Percentiles rank a stretch among this genome's conserved stretches.
Conservation (phyloP, 92 coral and sea anemone species). For the Micromussa lordhowensis region DNA sequence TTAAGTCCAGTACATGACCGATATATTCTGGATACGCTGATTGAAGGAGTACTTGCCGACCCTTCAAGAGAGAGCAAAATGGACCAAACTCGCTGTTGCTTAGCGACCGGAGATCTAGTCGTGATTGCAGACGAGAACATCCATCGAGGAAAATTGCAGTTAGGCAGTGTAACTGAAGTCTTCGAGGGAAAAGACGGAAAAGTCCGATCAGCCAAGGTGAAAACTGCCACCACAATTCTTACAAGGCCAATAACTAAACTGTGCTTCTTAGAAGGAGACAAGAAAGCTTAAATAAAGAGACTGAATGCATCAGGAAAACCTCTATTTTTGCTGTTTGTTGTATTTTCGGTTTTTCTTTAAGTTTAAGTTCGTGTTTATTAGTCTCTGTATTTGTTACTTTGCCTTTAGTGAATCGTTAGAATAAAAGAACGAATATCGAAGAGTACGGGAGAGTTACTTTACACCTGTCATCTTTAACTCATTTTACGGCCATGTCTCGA, state of each 20-base stretch:
- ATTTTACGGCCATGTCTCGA: no score
- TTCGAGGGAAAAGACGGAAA: not conserved
- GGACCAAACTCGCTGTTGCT: conserved; percentile 3
- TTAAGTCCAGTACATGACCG: conserved; percentile 16
- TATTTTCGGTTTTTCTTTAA: no score
- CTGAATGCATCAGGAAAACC: no score
- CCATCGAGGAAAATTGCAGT: not conserved
- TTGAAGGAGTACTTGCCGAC: conserved; percentile 20
- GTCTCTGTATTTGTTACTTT: no score
- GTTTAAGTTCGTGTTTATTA: no score
- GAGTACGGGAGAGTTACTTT: no score
- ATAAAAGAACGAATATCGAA: no score
- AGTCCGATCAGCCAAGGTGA: conserved; percentile 2
- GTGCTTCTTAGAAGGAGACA: not conserved
- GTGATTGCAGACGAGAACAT: not conserved
- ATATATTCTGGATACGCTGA: conserved; percentile 40
- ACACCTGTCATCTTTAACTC: no score
- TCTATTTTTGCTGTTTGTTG: no score
- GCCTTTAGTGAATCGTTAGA: no score
- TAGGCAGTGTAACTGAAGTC: not conserved
- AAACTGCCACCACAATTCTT: not conserved
- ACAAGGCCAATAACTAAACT: not conserved
- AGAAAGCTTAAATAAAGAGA: not conserved
- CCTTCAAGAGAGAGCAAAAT: conserved; percentile 11
- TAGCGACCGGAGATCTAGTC: not conserved